Base-by-base conservation (phyloP, 2,113 vertebrate genomes). In the Mustela nigripes region DNA sequence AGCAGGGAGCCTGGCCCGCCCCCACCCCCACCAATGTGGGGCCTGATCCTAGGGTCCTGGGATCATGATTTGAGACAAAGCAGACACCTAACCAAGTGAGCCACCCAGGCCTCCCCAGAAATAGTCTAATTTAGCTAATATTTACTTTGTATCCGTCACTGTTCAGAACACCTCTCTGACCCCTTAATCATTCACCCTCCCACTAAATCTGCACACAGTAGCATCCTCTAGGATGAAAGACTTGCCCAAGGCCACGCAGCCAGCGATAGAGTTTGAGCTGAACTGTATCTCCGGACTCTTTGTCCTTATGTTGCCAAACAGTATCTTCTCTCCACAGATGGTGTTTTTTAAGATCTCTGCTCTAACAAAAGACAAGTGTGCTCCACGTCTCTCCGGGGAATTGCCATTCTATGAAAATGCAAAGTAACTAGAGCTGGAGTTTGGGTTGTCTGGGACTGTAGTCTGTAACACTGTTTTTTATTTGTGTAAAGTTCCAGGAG, bases 401-500 rank as follows among this genome's bases (percentile, higher is more conserved):
- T 33, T 2, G 11, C n/a, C 24, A 11, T 24, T 87, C 53, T 88
- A 62, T 12, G 63, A 81, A 89, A 28, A 22, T 50, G 45, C 63
- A 69, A 80, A 91, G 39, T 76, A 14, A 76, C 73, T 48, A 8
- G 42, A 33, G 26, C 31, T 83, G 69, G 1, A 42, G 26, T 28
- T 88, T 26, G 36, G 28, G 7, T 48, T 74, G 33, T 74, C 81
- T 22, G n/a, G 12, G 33, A 76, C 7, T 33, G 14, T 26, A 42
- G n/a, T n/a, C 63, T 79, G 62, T 50, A 28, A 76, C 1, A 14
- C 15, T 42, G 18, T 28, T 45, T 89, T 87, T 58, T 74, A 36
- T 63, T 87, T 80, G 63, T 83, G 65, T 89, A 50, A 86, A 80
- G 56, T 87, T 71, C 15, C 14, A 63, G 53, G 53, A 93, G 28